Evolutionary conservation across 2,888 invertebrate genomes (phyloP), one percentile per base, ranked within the genome.

Genomic region (Bimastos eiseni): DNA sequence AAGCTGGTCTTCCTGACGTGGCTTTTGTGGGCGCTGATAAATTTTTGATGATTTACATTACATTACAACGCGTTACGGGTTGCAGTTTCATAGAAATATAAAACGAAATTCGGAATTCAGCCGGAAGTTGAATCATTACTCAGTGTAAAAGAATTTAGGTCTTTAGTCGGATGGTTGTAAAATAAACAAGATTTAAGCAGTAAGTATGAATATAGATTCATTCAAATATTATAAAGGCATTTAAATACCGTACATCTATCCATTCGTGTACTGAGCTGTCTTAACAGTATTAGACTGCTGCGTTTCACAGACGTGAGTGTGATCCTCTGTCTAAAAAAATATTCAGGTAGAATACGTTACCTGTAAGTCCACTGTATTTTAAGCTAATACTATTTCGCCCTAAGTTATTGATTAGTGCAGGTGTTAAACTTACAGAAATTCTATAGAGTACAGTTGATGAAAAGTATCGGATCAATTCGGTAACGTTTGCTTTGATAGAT

Each of bases 81-180:
- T 49, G 49, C 49, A 70, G 11, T n/a, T 8, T 30, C 70, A 70
- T 70, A 70, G 70, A 70, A n/a, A 8, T 70, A 70, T 70, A 70
- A 70, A 70, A 70, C 8, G 70, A n/a, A 70, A n/a, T n/a, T 30
- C 70, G 70, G 70, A 70, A 70, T 70, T 70, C 8, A 70, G 70
- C 70, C 70, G 70, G 70, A 70, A 70, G 70, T 70, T 70, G n/a
- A 70, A 70, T 70, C 70, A 70, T 70, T 70, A 70, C 70, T 70
- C 30, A n/a, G 30, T n/a, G 30, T 70, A 30, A 70, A 70, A 70
- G 70, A 70, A n/a, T 70, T 70, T 70, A 70, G n/a, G 70, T 70
- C 70, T 30, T 70, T n/a, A 70, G 8, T 70, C 70, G 30, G 70
- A n/a, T 70, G 70, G 70, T 70, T 49, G n/a, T 30, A 70, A 70